phyloP scores from a whole-genome alignment of 2,113 vertebrate species.

The Coregonus clupeaformis region DNA sequence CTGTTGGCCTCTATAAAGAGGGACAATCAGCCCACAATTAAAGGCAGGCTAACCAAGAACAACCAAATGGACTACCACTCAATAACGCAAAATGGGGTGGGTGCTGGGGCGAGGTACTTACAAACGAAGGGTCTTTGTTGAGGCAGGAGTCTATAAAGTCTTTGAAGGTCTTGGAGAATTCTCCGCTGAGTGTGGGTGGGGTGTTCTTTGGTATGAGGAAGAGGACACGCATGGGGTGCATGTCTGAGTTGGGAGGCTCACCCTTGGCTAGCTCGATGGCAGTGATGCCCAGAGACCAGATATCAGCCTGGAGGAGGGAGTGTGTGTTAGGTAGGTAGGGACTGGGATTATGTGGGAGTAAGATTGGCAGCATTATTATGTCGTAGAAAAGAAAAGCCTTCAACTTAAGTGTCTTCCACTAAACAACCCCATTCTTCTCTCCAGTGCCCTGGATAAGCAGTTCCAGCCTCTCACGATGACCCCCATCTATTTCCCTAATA shows the following conservation, averaged over 20 bases:
- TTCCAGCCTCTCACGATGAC: too few relatives aligned
- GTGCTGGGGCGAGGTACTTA: conserved; percentile 68
- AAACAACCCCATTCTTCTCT: too few relatives aligned
- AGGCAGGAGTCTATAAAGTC: conserved; percentile 88
- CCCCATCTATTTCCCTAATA: too few relatives aligned
- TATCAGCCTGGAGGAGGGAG: conserved; percentile 78
- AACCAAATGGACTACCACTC: too few relatives aligned
- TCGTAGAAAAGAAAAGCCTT: too few relatives aligned
- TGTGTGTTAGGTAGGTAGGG: neutral
- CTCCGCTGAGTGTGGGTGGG: conserved; percentile 83
- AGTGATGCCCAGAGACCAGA: conserved; percentile 89
- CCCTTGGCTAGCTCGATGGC: conserved; percentile 90
- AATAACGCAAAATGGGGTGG: neutral
- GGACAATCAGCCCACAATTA: neutral
- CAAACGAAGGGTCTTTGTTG: conserved; percentile 89
- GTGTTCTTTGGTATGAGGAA: conserved; percentile 91
- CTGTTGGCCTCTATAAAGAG: conserved; percentile 79
- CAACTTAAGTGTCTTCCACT: too few relatives aligned
- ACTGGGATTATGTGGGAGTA: too few relatives aligned
- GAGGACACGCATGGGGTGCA: conserved; percentile 90
- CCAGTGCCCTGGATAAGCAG: too few relatives aligned
- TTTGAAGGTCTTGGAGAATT: conserved; percentile 87
- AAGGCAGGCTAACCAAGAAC: neutral
- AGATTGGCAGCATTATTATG: too few relatives aligned
- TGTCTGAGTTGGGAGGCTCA: conserved; percentile 87